phyloP scores from a whole-genome alignment of 2,113 vertebrate species.

The Caretta caretta region DNA sequence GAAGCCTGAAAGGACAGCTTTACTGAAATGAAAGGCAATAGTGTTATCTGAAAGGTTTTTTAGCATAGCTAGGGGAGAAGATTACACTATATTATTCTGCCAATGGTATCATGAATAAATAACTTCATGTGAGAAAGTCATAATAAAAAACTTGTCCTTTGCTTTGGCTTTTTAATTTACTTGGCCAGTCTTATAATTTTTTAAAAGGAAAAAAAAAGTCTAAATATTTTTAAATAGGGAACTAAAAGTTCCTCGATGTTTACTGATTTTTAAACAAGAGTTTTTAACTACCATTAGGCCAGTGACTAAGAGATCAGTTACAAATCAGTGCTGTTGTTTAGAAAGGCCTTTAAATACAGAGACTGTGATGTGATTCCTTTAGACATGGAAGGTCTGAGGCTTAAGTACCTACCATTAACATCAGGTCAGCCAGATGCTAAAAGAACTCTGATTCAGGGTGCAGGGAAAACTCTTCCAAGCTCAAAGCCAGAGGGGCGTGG shows the following conservation, averaged over 20 bases:
- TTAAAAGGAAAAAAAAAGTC: neutral
- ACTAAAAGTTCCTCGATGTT: conserved; percentile 1
- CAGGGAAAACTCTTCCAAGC: neutral
- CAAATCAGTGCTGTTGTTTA: conserved; percentile 24
- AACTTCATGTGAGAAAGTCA: neutral
- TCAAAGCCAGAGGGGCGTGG: neutral
- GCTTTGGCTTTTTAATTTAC: neutral
- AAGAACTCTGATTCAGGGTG: neutral
- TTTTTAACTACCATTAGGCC: neutral
- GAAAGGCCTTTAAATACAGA: neutral
- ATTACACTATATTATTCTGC: conserved; percentile 10
- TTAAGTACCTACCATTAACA: conserved; percentile 20
- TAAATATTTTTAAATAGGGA: conserved; percentile 11
- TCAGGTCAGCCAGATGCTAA: conserved; percentile 7
- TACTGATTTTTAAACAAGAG: neutral
- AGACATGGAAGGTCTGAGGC: neutral
- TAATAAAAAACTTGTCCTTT: conserved; percentile 4
- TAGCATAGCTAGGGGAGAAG: conserved; percentile 12
- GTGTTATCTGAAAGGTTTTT: conserved; percentile 29
- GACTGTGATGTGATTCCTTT: neutral
- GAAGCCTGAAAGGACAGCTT: conserved; percentile 47
- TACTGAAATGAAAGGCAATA: conserved; percentile 48
- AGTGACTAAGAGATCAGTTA: neutral
- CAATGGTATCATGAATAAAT: conserved; percentile 18
- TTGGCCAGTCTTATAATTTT: neutral